Evolutionary conservation across 1,140 invertebrate species (phyloP).

Genomic region (Polyergus mexicanus): DNA sequence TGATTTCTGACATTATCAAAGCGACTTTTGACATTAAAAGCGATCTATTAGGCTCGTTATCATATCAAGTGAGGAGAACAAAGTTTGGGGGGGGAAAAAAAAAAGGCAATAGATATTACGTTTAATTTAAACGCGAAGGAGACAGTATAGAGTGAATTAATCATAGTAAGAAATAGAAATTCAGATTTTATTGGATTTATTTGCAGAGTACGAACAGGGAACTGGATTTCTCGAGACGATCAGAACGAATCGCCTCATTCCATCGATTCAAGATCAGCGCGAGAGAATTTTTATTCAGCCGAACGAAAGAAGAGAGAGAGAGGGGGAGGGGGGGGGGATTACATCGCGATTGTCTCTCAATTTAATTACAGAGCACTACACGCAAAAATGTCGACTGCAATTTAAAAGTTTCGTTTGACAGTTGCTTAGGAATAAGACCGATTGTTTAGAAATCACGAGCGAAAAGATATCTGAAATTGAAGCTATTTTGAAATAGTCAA

Average conservation of each 20-base stretch:
- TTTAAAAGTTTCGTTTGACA: neutral
- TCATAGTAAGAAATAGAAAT: constrained; percentile 22
- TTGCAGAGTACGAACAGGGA: neutral
- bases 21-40: constrained; percentile 5
- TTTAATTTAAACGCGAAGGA: constrained; percentile 9
- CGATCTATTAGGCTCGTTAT: constrained; percentile 7
- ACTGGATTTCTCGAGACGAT: constrained; percentile 18
- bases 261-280: neutral
- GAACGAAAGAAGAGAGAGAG: neutral
- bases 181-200: constrained; percentile 37
- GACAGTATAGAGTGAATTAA: constrained; percentile 15
- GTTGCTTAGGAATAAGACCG: neutral
- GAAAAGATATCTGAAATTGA: neutral
- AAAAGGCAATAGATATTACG: neutral
- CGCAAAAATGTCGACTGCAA: neutral
- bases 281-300: constrained; percentile 28
- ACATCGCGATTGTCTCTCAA: constrained; percentile 10
- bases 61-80: neutral
- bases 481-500: no score
- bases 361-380: neutral
- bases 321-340: no score
- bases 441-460: neutral
- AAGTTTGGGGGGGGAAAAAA: constrained; percentile 5
- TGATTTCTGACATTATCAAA: constrained; percentile 20
- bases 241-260: constrained; percentile 26